phyloP scores from a whole-genome alignment of 92 coral and sea anemone genomes.

The Montipora capitata region DNA sequence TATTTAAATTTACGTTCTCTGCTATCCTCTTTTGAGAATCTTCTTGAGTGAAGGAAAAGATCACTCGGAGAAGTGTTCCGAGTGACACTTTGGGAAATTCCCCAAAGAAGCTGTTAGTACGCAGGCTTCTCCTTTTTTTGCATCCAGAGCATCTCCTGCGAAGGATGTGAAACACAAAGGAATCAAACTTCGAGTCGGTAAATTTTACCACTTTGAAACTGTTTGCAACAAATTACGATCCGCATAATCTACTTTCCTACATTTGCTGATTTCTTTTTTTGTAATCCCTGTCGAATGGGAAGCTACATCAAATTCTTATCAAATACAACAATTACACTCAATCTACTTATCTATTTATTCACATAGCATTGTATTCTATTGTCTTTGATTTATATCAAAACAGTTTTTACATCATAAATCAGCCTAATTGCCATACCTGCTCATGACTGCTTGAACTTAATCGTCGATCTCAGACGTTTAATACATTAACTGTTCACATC shows the following conservation, averaged over 20 bases:
- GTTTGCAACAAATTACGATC: not conserved
- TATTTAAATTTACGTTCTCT: not conserved
- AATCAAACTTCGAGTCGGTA: not conserved
- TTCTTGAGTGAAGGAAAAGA: not conserved
- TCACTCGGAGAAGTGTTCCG: not conserved
- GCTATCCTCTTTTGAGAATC: not conserved
- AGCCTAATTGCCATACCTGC: not conserved
- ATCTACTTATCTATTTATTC: too few relatives aligned
- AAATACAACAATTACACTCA: too few relatives aligned
- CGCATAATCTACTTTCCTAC: too few relatives aligned
- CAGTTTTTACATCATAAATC: not conserved
- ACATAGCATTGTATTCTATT: too few relatives aligned
- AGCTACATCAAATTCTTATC: too few relatives aligned
- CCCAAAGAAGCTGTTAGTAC: slow-evolving; percentile 7
- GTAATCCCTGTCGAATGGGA: too few relatives aligned
- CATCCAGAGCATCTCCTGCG: slow-evolving; percentile 23
- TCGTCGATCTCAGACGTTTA: not conserved
- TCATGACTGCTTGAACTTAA: not conserved
- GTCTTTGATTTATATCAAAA: not conserved
- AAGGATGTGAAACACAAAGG: not conserved
- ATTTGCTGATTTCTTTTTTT: too few relatives aligned
- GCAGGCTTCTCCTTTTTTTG: slow-evolving; percentile 17
- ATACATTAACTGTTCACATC: not conserved
- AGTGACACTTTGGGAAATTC: not conserved
- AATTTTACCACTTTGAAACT: not conserved